phyloP scores from a whole-genome alignment of 2,888 invertebrate genomes.

The Pyrgus malvae region DNA sequence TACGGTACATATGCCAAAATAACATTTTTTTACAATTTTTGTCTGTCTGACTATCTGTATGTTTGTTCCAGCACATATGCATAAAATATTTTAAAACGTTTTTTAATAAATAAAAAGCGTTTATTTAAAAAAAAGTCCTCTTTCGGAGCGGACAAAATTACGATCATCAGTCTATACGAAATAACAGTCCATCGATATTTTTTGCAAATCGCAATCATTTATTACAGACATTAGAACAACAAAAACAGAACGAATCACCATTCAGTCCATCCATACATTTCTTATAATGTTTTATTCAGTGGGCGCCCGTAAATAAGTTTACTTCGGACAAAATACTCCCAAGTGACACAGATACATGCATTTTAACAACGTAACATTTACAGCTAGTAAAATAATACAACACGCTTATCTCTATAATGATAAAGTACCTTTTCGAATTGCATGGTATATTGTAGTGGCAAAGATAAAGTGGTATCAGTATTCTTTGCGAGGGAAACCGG shows the following conservation, averaged over 20 bases:
- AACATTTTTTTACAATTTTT: no score
- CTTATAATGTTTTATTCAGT: constrained; percentile 57
- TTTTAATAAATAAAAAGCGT: no score
- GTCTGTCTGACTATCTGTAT: no score
- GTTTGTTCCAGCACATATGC: no score
- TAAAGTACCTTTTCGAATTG: constrained; percentile 11
- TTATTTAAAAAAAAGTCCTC: no score
- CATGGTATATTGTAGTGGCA: constrained; percentile 23
- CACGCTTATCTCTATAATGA: constrained; percentile 17
- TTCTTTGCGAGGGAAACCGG: constrained; percentile 75
- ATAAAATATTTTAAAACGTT: no score
- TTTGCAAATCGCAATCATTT: constrained; percentile 20
- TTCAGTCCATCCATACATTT: constrained; percentile 32
- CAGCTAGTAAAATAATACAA: neutral
- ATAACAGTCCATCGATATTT: no score
- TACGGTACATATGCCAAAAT: no score
- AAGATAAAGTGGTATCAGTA: constrained; percentile 43
- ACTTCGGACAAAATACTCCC: constrained; percentile 78
- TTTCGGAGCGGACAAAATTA: no score
- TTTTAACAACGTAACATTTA: constrained; percentile 43
- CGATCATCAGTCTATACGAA: no score
- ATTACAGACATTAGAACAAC: constrained; percentile 20
- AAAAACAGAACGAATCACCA: constrained; percentile 25
- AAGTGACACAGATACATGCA: constrained; percentile 68
- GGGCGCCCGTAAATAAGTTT: constrained; percentile 70